Base-by-base conservation (phyloP, 1,140 invertebrate genomes). In the Coptotermes formosanus region DNA sequence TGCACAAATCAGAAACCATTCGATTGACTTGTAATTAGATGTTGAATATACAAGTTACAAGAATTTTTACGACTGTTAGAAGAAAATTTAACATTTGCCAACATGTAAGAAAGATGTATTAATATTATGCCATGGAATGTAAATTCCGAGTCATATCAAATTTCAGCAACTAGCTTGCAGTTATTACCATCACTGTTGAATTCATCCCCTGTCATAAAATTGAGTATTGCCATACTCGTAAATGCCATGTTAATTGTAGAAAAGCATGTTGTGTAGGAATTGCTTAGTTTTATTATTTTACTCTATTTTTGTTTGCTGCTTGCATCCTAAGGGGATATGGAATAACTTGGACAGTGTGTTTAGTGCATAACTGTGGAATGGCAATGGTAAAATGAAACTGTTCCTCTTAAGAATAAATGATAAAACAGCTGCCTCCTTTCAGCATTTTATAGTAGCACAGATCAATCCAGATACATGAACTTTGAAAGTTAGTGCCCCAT, bases 201-300 rank as follows among this genome's bases (percentile, higher is more conserved):
- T 30, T 30, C 9, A 11, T 16, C 64, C 64, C 14, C 52, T 21
- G 19, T 55, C 1, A 2, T 59, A 59, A 59, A 75, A 14, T 30
- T 75, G 64, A 30, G 64, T 75, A 75, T 75, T 75, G n/a, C 25
- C 64, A 75, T 75, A 75, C 25, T 75, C 30, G 64, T 75, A 75
- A 75, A 75, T 75, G 25, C n/a, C 64, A 75, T 75, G 64, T 75
- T 75, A 30, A 75, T 75, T 75, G 64, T 75, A 30, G 25, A 25
- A 75, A 75, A 75, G 19, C 64, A 75, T 75, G 64, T 75, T 75
- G 7, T 75, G 4, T 75, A 75, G 12, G 19, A 75, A 75, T 30
- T 30, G 64, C 64, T 75, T n/a, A 30, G 25, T 75, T 75, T 30
- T 75, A 9, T 75, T 59, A 30, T 75, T n/a, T 75, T 75, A 75